Evolutionary conservation across 1,140 invertebrate genomes (phyloP), one percentile per base, ranked within the genome.

Genomic region (Helicorthomorpha holstii): DNA sequence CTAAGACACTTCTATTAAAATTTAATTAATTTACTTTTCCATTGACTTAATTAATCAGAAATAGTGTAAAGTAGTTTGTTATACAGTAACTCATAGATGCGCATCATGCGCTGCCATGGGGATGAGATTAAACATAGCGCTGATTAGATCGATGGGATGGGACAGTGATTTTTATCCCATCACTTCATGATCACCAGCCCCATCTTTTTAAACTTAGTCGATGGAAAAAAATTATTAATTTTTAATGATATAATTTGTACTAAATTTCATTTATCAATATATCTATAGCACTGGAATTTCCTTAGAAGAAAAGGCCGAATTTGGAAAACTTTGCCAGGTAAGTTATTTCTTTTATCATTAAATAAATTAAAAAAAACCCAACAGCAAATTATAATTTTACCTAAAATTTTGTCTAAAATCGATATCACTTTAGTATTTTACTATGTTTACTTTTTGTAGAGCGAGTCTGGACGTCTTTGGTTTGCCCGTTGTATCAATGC

Each of bases 401-500:
- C 10, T 46, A 16, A 46, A 46, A 7, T 46, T 22, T 46, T n/a
- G n/a, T n/a, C n/a, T n/a, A 7, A 34, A 7, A 16, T 34, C 29
- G 29, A 7, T 34, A 7, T 34, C 16, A 16, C 29, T 7, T 7
- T 34, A 16, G 7, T 34, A 16, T 16, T 7, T 34, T 34, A 34
- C 16, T 34, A 7, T 16, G 7, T 34, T 34, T 16, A 7, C 16
- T 7, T 56, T 64, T 67, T 57, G 14, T 65, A 70, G 63, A 59
- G 64, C 48, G 64, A 64, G 52, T 61, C 64, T 21, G 73, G 73
- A 21, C 55, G 73, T 55, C 54, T 71, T 19, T 73, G 71, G 70
- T 85, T 85, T 69, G 75, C 81, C 2, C 69, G 82, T 51, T 81
- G 80, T 58, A 78, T 85, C 1, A 82, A 81, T 62, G 74, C 77